These are phyloP conservation scores for Brevimyrus niger DNA, from an alignment of 2,113 vertebrate species.

Conservation along the genomic window DNA sequence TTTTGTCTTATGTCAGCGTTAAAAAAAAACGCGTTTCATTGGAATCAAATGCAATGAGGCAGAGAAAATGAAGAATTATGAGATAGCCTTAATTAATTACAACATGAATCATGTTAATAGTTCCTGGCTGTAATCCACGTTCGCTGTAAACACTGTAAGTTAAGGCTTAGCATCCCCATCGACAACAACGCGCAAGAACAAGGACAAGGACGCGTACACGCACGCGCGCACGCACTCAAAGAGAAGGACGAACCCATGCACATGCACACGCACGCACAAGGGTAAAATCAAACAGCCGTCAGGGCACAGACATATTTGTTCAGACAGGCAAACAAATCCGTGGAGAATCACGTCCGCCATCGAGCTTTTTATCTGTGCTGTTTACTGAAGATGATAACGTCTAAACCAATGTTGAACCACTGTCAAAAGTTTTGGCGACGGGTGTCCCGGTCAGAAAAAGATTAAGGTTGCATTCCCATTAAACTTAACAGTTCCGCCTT, in stretches of 20 bases:
- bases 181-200: background rate
- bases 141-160: background rate
- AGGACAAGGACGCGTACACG: background rate
- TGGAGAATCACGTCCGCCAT: background rate
- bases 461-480: background rate
- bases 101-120: constrained; percentile 16
- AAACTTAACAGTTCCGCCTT: background rate
- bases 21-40: constrained; percentile 9
- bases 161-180: background rate
- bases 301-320: background rate
- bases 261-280: background rate
- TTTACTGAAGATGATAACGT: background rate
- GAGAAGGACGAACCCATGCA: background rate
- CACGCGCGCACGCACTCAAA: background rate
- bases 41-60: constrained; percentile 11
- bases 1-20: constrained; percentile 11
- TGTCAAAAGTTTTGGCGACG: background rate
- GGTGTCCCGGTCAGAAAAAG: background rate
- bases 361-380: constrained; percentile 1
- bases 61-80: constrained; percentile 12
- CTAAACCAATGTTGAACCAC: background rate
- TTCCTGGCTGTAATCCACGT: constrained; percentile 11
- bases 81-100: constrained; percentile 18
- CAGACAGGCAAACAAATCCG: background rate
- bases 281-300: background rate